Conservation (phyloP, 2,888 invertebrate species). For the Sepioteuthis lessoniana region DNA sequence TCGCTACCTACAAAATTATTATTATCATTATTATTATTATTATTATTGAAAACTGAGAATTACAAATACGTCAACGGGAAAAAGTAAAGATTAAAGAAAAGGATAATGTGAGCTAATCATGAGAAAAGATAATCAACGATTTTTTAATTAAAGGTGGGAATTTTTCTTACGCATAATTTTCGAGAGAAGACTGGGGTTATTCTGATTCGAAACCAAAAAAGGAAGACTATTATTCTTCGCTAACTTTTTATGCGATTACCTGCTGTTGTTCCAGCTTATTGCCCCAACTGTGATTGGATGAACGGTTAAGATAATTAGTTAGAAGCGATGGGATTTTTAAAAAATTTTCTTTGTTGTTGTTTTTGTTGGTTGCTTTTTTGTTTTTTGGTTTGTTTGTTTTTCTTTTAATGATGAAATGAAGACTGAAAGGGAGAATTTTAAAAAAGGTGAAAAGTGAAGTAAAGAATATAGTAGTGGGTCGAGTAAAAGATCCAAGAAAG, state of each 20-base stretch:
- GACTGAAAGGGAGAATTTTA: background rate
- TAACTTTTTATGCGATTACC: slow-evolving; percentile 33
- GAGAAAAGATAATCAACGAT: background rate
- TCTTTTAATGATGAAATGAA: background rate
- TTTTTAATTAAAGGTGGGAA: background rate
- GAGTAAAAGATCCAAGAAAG: no score
- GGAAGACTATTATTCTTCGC: background rate
- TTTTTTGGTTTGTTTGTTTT: no score
- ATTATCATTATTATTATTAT: no score
- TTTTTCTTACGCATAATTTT: background rate
- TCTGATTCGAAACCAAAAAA: background rate
- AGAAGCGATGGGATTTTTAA: background rate
- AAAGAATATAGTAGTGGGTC: no score
- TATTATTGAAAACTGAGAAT: background rate
- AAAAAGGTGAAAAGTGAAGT: background rate
- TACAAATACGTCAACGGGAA: background rate
- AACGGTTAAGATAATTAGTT: slow-evolving; percentile 6
- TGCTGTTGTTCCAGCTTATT: slow-evolving; percentile 13
- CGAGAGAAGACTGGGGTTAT: background rate
- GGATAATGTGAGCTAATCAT: background rate
- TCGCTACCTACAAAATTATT: no score
- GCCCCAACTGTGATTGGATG: background rate
- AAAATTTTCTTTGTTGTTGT: no score
- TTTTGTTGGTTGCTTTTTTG: no score
- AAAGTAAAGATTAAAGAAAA: background rate